Percentiles rank a stretch among this genome's conserved stretches.
Evolutionary conservation across 2,888 invertebrate species (phyloP).

Genomic region (Apodemia duryi): DNA sequence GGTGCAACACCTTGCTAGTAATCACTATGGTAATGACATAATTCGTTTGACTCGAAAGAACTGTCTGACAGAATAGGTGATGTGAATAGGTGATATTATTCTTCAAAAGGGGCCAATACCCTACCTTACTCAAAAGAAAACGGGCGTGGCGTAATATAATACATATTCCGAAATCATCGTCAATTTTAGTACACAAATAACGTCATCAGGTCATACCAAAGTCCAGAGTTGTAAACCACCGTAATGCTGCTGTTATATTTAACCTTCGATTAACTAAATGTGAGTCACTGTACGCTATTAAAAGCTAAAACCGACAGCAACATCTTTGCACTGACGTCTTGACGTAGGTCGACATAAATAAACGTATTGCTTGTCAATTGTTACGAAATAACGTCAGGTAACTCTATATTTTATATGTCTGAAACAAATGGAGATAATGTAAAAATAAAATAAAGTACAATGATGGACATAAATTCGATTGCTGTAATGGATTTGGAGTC

Average conservation of each 20-base stretch:
- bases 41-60: too few relatives aligned
- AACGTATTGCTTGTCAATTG: slow-evolving; percentile 34
- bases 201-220: slow-evolving; percentile 22
- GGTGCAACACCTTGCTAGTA: too few relatives aligned
- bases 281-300: slow-evolving; percentile 67
- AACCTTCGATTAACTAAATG: slow-evolving; percentile 71
- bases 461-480: too few relatives aligned
- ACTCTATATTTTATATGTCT: slow-evolving; percentile 8
- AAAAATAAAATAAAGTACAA: background rate
- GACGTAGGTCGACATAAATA: slow-evolving; percentile 52
- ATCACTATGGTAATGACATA: too few relatives aligned
- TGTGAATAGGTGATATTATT: too few relatives aligned
- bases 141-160: background rate
- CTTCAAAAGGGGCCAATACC: too few relatives aligned
- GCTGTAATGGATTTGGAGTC: too few relatives aligned
- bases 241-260: slow-evolving; percentile 52
- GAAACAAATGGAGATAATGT: background rate
- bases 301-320: slow-evolving; percentile 42
- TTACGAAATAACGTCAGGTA: slow-evolving; percentile 20
- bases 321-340: slow-evolving; percentile 57
- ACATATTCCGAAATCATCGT: background rate
- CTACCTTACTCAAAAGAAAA: too few relatives aligned
- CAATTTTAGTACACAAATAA: slow-evolving; percentile 7
- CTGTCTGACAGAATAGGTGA: too few relatives aligned
- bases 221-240: slow-evolving; percentile 34